A percentile compares a stretch with the other conserved stretches of the same genome.
Evolutionary conservation across 1,140 invertebrate species (phyloP).

Genomic region (Hyposmocoma kahamanoa): DNA sequence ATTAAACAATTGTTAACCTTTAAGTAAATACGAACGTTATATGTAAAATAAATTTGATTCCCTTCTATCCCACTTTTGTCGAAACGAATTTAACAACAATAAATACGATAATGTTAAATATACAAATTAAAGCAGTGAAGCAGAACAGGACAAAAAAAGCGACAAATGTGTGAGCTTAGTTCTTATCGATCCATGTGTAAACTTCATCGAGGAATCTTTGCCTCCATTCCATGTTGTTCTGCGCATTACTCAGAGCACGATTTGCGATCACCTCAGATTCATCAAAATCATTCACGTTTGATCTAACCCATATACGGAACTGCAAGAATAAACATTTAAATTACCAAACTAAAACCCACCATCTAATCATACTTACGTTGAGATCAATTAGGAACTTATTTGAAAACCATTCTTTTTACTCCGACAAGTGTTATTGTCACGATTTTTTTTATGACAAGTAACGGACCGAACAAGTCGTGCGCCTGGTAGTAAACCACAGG

Average conservation of each 20-base stretch:
- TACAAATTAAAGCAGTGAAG: constrained; percentile 39
- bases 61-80: too few relatives aligned
- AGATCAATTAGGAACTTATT: too few relatives aligned
- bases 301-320: constrained; percentile 43
- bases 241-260: constrained; percentile 14
- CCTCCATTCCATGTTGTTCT: constrained; percentile 33
- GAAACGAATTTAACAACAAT: too few relatives aligned
- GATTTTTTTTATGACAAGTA: too few relatives aligned
- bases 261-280: constrained; percentile 31
- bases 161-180: constrained; percentile 43
- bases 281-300: constrained; percentile 29
- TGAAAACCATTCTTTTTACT: too few relatives aligned
- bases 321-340: constrained; percentile 21
- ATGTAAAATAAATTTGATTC: background rate
- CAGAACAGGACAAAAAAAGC: too few relatives aligned
- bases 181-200: constrained; percentile 61
- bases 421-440: background rate
- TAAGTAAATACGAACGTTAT: background rate
- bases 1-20: too few relatives aligned
- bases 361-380: background rate
- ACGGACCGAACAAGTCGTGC: too few relatives aligned
- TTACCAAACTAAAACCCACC: background rate
- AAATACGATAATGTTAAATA: too few relatives aligned
- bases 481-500: too few relatives aligned
- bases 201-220: constrained; percentile 20